phyloP scores from a whole-genome alignment of 2,797 vertebrate species.

The Phrynocephalus forsythii region DNA sequence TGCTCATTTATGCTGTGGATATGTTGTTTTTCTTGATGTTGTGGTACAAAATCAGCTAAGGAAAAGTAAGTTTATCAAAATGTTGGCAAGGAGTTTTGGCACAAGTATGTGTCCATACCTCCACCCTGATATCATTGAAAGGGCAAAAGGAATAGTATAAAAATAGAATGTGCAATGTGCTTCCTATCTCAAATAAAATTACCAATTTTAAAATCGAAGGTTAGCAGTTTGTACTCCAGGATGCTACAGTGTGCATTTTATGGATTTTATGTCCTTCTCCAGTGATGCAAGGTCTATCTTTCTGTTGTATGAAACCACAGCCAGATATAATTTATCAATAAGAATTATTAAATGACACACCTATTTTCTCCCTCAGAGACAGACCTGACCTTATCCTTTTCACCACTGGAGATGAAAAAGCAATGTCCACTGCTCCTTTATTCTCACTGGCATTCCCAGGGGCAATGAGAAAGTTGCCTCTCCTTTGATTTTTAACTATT shows the following conservation, averaged over 20 bases:
- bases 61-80: background rate
- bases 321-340: background rate
- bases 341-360: constrained; percentile 2
- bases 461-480: background rate
- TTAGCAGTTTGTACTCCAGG: constrained; percentile 5
- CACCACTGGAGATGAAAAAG: background rate
- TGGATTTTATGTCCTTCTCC: constrained; percentile 6
- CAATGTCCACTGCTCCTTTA: background rate
- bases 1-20: background rate
- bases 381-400: background rate
- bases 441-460: background rate
- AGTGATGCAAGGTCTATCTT: background rate
- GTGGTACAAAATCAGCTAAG: background rate
- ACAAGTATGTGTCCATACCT: background rate
- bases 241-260: background rate
- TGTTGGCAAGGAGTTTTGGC: background rate
- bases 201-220: constrained; percentile 22
- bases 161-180: constrained; percentile 27
- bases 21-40: background rate
- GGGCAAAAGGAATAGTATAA: constrained; percentile 7
- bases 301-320: background rate
- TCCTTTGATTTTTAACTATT: background rate
- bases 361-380: background rate
- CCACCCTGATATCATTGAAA: constrained; percentile 14
- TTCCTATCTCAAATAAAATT: constrained; percentile 14